These are phyloP conservation scores for Sebastes diploproa DNA, from an alignment of 2,797 vertebrate species.

Conservation along the genomic window DNA sequence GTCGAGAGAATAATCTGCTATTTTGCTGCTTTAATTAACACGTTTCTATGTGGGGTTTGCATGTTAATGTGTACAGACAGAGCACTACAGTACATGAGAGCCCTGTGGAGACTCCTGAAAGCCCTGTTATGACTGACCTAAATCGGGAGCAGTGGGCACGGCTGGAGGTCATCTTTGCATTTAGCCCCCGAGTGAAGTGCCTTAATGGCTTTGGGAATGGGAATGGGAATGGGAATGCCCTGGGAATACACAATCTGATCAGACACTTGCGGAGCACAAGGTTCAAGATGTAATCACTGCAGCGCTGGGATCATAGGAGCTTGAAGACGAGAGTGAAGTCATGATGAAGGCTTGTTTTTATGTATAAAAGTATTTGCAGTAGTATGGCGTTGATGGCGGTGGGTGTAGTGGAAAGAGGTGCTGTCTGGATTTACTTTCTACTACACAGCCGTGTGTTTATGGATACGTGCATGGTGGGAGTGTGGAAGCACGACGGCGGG, in stretches of 20 bases:
- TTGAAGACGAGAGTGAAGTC: not conserved
- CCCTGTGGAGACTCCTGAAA: constrained; percentile 2
- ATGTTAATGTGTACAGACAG: not conserved
- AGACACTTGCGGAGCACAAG: constrained; percentile 22
- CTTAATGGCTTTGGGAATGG: constrained; percentile 61
- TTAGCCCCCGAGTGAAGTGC: constrained; percentile 50
- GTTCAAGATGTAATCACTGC: not conserved
- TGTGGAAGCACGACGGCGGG: not conserved
- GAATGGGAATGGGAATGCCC: constrained; percentile 31
- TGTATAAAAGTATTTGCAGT: not conserved
- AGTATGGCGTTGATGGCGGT: not conserved
- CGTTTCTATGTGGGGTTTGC: not conserved
- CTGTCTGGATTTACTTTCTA: constrained; percentile 39
- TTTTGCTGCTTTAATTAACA: constrained; percentile 2
- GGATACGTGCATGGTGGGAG: constrained; percentile 16
- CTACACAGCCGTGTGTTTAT: constrained; percentile 39
- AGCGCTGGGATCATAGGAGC: not conserved
- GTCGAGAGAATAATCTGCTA: not conserved
- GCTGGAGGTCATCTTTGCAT: constrained; percentile 59
- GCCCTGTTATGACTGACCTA: constrained; percentile 45
- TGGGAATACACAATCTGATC: constrained; percentile 60
- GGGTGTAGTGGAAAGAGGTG: constrained; percentile 1
- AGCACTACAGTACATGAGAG: not conserved
- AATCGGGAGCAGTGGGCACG: constrained; percentile 25
- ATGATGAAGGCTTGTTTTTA: not conserved